phyloP scores from a whole-genome alignment of 2,888 invertebrate species.

The Agrotis segetum region DNA sequence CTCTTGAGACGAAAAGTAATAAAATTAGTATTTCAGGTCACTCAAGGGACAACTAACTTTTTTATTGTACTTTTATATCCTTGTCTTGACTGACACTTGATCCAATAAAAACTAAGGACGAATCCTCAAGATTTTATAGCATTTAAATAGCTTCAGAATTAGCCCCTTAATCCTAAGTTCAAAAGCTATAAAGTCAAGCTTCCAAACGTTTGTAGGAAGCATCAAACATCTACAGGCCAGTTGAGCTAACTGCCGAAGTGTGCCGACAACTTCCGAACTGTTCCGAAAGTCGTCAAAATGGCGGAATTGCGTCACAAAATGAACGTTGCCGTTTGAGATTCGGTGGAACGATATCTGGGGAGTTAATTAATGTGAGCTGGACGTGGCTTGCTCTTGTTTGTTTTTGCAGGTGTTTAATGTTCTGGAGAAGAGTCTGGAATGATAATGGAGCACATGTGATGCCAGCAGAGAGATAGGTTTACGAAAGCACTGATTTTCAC shows the following conservation, averaged over 20 bases:
- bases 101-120: slow-evolving; percentile 50
- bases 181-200: slow-evolving; percentile 48
- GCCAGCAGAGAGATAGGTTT: background rate
- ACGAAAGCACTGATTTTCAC: background rate
- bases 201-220: slow-evolving; percentile 43
- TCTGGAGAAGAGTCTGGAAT: slow-evolving; percentile 14
- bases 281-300: slow-evolving; percentile 47
- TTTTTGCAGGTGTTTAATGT: slow-evolving; percentile 47
- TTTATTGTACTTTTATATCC: slow-evolving; percentile 24
- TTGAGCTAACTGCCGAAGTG: slow-evolving; percentile 48
- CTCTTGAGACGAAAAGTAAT: background rate
- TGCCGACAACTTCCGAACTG: slow-evolving; percentile 35
- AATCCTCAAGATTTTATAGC: slow-evolving; percentile 42
- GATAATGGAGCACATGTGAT: slow-evolving; percentile 23
- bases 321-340: slow-evolving; percentile 47
- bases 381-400: slow-evolving; percentile 40
- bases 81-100: slow-evolving; percentile 33
- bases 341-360: slow-evolving; percentile 24
- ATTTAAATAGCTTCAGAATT: slow-evolving; percentile 53
- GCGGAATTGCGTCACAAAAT: slow-evolving; percentile 48
- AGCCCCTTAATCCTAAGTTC: slow-evolving; percentile 52
- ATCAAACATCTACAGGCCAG: slow-evolving; percentile 59
- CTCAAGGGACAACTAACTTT: slow-evolving; percentile 24
- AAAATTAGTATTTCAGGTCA: slow-evolving; percentile 30
- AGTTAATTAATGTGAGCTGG: slow-evolving; percentile 51